phyloP scores from a whole-genome alignment of 2,888 invertebrate genomes.

The Strigamia crassipes region DNA sequence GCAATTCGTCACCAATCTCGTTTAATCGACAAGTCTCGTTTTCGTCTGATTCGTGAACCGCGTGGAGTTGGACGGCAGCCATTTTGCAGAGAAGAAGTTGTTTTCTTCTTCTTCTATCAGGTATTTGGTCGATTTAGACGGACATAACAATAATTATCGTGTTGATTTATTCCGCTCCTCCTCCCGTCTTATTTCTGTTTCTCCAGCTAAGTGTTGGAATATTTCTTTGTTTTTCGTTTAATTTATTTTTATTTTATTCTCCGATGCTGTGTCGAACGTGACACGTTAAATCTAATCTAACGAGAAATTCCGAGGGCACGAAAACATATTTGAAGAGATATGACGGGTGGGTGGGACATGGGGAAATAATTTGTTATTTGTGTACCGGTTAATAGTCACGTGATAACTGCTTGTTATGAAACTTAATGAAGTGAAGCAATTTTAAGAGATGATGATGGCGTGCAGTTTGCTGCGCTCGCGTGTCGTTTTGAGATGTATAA shows the following conservation, averaged over 20 bases:
- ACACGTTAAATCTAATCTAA: background rate
- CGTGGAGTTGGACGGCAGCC: background rate
- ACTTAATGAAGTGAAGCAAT: background rate
- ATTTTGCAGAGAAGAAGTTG: background rate
- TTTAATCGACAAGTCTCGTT: conserved; percentile 1
- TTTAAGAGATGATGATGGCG: background rate
- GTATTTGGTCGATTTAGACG: background rate
- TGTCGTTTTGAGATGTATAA: background rate
- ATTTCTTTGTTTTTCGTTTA: background rate
- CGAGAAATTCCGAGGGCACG: background rate
- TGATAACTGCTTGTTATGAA: conserved; percentile 1
- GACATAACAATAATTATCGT: background rate
- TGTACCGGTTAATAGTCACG: background rate
- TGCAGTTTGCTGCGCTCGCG: background rate
- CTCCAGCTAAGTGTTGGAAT: background rate
- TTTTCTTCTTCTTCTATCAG: background rate
- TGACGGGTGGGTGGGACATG: background rate
- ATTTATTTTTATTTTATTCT: background rate
- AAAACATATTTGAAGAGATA: background rate
- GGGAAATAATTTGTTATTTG: conserved; percentile 1
- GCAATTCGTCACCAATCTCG: background rate
- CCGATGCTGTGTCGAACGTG: background rate
- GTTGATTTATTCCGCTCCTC: background rate
- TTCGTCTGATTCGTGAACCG: background rate
- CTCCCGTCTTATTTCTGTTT: background rate